A percentile compares a stretch with the other conserved stretches of the same genome.
These are phyloP conservation scores for Gobionotothen gibberifrons DNA, from an alignment of 2,797 vertebrate genomes.

Conservation along the genomic window DNA sequence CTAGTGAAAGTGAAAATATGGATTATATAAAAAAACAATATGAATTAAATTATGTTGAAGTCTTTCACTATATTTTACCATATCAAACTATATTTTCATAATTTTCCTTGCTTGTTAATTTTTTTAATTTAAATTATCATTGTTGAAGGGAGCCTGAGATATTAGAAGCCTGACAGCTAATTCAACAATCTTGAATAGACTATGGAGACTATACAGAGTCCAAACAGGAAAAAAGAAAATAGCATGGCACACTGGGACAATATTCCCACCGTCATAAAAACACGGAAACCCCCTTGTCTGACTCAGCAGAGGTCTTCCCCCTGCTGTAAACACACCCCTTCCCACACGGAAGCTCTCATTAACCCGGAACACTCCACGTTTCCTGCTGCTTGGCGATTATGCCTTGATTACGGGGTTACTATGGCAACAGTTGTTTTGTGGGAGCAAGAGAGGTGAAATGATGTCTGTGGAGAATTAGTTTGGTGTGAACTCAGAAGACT, in stretches of 20 bases:
- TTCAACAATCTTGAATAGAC: not conserved
- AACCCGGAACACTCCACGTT: constrained; percentile 48
- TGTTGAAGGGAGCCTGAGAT: not conserved
- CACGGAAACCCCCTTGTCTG: constrained; percentile 72
- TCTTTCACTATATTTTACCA: not conserved
- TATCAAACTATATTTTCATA: not conserved
- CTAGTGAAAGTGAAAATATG: not conserved
- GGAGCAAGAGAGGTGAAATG: constrained; percentile 30
- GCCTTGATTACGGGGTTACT: constrained; percentile 45
- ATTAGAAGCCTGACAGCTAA: not conserved
- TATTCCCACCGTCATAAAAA: constrained; percentile 60
- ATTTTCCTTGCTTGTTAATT: no score
- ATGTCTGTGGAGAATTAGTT: constrained; percentile 31
- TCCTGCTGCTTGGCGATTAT: constrained; percentile 61
- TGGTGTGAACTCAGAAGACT: not conserved
- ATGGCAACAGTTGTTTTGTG: constrained; percentile 48
- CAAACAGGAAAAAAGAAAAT: constrained; percentile 37
- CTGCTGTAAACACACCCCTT: constrained; percentile 61
- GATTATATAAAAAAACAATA: not conserved
- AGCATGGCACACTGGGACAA: constrained; percentile 39
- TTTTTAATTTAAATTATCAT: not conserved
- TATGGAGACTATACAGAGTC: constrained; percentile 9
- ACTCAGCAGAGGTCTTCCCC: constrained; percentile 68
- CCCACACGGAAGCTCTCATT: constrained; percentile 68
- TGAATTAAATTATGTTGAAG: not conserved